phyloP scores from a whole-genome alignment of 2,888 invertebrate species.

The Brachypalpus laphriformis region DNA sequence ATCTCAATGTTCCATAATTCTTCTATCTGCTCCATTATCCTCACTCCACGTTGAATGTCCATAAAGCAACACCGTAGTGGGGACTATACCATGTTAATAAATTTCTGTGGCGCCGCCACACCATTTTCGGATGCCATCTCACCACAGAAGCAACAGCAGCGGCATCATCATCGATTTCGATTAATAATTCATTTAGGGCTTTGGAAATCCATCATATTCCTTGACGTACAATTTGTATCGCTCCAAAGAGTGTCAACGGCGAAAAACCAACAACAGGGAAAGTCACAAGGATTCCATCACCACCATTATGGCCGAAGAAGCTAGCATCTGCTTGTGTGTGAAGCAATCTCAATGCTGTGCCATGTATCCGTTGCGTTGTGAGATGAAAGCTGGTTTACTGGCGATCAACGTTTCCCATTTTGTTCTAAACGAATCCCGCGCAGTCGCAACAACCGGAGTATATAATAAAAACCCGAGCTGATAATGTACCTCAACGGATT shows the following conservation, averaged over 20 bases:
- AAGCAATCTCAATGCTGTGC: slow-evolving; percentile 48
- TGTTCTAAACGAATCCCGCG: slow-evolving; percentile 24
- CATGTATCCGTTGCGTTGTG: slow-evolving; percentile 50
- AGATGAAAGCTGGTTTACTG: slow-evolving; percentile 39
- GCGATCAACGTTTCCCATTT: slow-evolving; percentile 30
- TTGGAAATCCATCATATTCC: slow-evolving; percentile 72
- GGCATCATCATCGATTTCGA: slow-evolving; percentile 60
- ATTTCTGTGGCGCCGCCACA: slow-evolving; percentile 69
- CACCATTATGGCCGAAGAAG: slow-evolving; percentile 51
- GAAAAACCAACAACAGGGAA: slow-evolving; percentile 58
- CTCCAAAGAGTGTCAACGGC: slow-evolving; percentile 67
- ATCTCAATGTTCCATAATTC: slow-evolving; percentile 44
- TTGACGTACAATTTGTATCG: slow-evolving; percentile 74
- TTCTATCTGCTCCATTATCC: slow-evolving; percentile 41
- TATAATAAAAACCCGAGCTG: slow-evolving; percentile 23
- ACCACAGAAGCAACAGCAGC: slow-evolving; percentile 2
- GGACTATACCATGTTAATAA: slow-evolving; percentile 53
- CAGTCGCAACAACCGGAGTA: neutral
- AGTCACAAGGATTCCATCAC: slow-evolving; percentile 73
- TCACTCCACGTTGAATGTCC: slow-evolving; percentile 36
- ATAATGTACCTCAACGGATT: slow-evolving; percentile 74
- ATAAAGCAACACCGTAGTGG: slow-evolving; percentile 20
- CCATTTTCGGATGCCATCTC: slow-evolving; percentile 64
- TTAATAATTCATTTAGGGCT: slow-evolving; percentile 73
- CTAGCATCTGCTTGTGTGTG: slow-evolving; percentile 15